Conservation (phyloP, 2,888 invertebrate genomes). For the Sphaeridia pumilis region DNA sequence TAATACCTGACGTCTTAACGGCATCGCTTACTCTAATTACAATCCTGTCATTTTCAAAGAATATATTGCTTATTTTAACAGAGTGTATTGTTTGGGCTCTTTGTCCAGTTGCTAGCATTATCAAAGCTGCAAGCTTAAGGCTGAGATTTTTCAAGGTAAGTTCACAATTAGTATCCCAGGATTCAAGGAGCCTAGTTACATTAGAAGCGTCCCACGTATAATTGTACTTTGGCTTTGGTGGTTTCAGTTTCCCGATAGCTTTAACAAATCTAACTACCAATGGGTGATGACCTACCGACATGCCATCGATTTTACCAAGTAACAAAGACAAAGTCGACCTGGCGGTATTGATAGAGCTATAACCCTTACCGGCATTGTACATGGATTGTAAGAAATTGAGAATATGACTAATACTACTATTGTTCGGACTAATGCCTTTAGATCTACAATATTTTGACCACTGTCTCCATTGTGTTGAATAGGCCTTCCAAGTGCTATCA, state of each 20-base stretch:
- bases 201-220: conserved; percentile 8
- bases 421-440: neutral
- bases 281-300: conserved; percentile 1
- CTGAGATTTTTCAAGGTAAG: conserved; percentile 3
- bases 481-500: neutral
- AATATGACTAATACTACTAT: neutral
- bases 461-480: neutral
- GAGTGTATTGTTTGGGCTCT: conserved; percentile 9
- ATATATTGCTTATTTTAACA: neutral
- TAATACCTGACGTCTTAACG: conserved; percentile 3
- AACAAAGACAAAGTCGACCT: conserved; percentile 10
- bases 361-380: conserved; percentile 3
- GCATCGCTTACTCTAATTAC: neutral
- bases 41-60: neutral
- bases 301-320: neutral
- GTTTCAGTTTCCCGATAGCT: neutral
- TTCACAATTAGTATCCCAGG: neutral
- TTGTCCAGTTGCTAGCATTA: conserved; percentile 13
- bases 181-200: neutral
- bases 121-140: conserved; percentile 3
- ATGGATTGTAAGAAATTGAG: neutral
- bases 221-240: conserved; percentile 7
- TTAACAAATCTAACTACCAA: conserved; percentile 5
- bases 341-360: conserved; percentile 5
- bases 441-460: neutral